phyloP scores from a whole-genome alignment of 2,888 invertebrate genomes.

The Heliconius sara region DNA sequence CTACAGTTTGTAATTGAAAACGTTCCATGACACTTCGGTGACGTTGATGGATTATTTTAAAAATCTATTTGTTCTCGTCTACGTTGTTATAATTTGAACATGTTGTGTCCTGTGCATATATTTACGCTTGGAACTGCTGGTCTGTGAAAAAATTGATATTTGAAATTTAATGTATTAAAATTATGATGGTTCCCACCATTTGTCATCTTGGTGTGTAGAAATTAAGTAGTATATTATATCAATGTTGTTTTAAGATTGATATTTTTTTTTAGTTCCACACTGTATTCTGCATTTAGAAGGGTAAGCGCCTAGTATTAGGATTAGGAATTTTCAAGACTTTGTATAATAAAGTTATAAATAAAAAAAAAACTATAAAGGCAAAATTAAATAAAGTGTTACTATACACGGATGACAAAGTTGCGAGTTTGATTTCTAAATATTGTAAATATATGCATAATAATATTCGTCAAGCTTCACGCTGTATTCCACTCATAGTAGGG shows the following conservation, averaged over 20 bases:
- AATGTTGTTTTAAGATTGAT: too few relatives aligned
- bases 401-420: too few relatives aligned
- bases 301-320: too few relatives aligned
- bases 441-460: too few relatives aligned
- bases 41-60: slow-evolving; percentile 69
- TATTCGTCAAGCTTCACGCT: too few relatives aligned
- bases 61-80: slow-evolving; percentile 47
- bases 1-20: slow-evolving; percentile 71
- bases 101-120: slow-evolving; percentile 9
- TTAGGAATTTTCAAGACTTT: neutral
- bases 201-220: neutral
- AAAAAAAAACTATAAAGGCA: neutral
- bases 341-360: neutral
- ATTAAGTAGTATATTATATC: neutral
- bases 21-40: slow-evolving; percentile 63
- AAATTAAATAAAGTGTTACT: too few relatives aligned
- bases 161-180: neutral
- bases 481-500: too few relatives aligned
- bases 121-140: slow-evolving; percentile 6
- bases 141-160: slow-evolving; percentile 4
- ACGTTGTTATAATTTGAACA: slow-evolving; percentile 34
- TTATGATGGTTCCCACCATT: neutral
- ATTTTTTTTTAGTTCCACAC: too few relatives aligned
- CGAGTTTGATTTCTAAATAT: too few relatives aligned
- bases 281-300: too few relatives aligned